Conservation (phyloP, 2,888 invertebrate genomes). For the Hyles lineata region DNA sequence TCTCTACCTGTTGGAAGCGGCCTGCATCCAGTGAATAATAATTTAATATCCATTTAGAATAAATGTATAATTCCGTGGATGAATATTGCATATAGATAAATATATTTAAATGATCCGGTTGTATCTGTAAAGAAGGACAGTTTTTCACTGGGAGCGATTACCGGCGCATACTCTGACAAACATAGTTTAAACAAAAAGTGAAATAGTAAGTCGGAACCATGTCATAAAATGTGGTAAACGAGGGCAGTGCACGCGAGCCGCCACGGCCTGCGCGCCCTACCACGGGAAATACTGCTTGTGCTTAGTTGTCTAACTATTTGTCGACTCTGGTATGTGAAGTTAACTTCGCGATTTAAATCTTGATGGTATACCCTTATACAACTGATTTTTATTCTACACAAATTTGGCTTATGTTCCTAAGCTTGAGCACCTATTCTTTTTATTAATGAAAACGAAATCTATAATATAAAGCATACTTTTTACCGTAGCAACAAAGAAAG, state of each 20-base stretch:
- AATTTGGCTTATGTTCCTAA: too few species aligned
- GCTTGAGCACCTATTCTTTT: too few species aligned
- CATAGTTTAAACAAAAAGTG: slow-evolving; percentile 81
- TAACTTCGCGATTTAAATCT: neutral
- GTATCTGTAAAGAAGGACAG: slow-evolving; percentile 33
- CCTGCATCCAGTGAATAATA: too few species aligned
- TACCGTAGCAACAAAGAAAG: too few species aligned
- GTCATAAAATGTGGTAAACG: slow-evolving; percentile 80
- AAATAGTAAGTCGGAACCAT: slow-evolving; percentile 77
- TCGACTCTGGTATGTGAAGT: neutral
- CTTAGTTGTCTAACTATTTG: neutral
- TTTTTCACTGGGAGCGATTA: slow-evolving; percentile 51
- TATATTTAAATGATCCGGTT: neutral
- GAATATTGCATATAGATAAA: neutral
- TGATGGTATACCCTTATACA: too few species aligned
- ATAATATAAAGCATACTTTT: too few species aligned
- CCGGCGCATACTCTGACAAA: slow-evolving; percentile 54
- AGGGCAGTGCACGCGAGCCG: slow-evolving; percentile 70
- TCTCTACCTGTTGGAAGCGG: too few species aligned
- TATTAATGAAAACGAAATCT: too few species aligned
- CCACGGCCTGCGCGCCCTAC: slow-evolving; percentile 37
- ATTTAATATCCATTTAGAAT: too few species aligned
- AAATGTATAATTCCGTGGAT: too few species aligned
- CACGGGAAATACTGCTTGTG: slow-evolving; percentile 32
- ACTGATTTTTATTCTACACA: too few species aligned